Conservation (phyloP, 2,888 invertebrate genomes). For the Synergus itoensis region DNA sequence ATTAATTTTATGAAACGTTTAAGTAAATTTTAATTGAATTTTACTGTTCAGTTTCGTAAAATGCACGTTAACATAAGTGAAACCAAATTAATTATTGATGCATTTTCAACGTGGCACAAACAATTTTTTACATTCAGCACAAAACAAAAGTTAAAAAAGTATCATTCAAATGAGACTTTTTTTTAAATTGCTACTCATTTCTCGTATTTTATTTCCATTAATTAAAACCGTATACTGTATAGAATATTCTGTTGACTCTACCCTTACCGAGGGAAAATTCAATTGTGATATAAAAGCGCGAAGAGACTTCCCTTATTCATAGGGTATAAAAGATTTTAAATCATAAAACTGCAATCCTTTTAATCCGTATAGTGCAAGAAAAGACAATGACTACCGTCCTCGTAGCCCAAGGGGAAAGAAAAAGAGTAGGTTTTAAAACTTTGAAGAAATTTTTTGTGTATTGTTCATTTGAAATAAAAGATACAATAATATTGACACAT, state of each 20-base stretch:
- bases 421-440: conserved; percentile 17
- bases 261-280: conserved; percentile 14
- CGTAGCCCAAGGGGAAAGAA: conserved; percentile 16
- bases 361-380: conserved; percentile 37
- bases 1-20: not conserved
- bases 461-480: conserved; percentile 10
- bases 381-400: conserved; percentile 33
- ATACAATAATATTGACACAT: conserved; percentile 11
- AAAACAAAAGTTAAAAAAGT: not conserved
- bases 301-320: conserved; percentile 44
- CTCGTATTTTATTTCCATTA: not conserved
- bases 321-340: conserved; percentile 51
- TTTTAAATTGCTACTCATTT: not conserved
- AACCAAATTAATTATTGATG: not conserved
- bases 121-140: not conserved
- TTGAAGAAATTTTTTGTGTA: conserved; percentile 18
- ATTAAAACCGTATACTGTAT: not conserved
- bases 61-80: not conserved
- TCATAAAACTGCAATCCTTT: conserved; percentile 47
- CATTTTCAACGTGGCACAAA: not conserved
- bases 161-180: not conserved
- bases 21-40: too few species aligned
- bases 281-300: conserved; percentile 50
- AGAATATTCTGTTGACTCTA: not conserved
- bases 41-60: too few species aligned